phyloP scores from a whole-genome alignment of 1,140 invertebrate genomes.

The Formica selysi region DNA sequence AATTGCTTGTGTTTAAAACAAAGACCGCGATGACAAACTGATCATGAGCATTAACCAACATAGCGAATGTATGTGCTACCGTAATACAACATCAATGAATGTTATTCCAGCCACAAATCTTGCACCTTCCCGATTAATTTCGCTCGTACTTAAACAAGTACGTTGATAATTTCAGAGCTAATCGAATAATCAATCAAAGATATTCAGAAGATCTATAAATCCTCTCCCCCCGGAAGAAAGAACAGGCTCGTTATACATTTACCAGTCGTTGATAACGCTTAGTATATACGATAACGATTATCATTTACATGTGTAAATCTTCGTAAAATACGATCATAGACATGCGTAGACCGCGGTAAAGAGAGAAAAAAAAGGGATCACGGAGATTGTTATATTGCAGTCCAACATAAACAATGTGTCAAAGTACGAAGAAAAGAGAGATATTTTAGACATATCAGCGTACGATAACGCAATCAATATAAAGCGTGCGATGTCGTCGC shows the following conservation, averaged over 20 bases:
- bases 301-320: slow-evolving; percentile 50
- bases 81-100: background rate
- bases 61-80: background rate
- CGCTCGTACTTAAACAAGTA: slow-evolving; percentile 38
- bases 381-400: background rate
- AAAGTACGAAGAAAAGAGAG: slow-evolving; percentile 34
- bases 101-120: slow-evolving; percentile 31
- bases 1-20: background rate
- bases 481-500: background rate
- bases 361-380: background rate
- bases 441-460: slow-evolving; percentile 42
- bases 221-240: slow-evolving; percentile 66
- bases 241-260: slow-evolving; percentile 53
- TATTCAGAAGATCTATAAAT: slow-evolving; percentile 52
- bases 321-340: slow-evolving; percentile 30
- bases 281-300: slow-evolving; percentile 57
- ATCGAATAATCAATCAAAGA: slow-evolving; percentile 70
- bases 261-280: slow-evolving; percentile 52
- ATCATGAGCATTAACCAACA: background rate
- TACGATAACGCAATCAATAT: slow-evolving; percentile 48
- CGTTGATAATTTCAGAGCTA: slow-evolving; percentile 56
- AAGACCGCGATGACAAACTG: background rate
- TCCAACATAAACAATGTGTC: slow-evolving; percentile 40
- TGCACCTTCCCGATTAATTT: slow-evolving; percentile 68
- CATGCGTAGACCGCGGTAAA: background rate